Percentiles rank a stretch among this genome's conserved stretches.
Conservation (phyloP, 2,113 vertebrate species). For the Oncorhynchus gorbuscha region DNA sequence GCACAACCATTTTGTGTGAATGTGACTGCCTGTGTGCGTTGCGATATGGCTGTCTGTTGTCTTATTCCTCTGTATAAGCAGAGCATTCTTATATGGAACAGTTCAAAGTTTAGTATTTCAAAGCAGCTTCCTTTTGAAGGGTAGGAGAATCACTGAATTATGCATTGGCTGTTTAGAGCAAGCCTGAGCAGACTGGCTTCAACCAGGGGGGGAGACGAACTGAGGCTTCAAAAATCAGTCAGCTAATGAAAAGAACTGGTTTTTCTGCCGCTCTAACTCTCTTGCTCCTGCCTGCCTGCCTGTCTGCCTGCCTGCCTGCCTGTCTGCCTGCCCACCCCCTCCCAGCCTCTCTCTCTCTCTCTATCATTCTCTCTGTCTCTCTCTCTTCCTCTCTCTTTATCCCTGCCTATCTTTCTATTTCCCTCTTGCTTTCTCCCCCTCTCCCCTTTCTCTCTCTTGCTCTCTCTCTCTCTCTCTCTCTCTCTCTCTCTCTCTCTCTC, state of each 20-base stretch:
- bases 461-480: too few relatives aligned
- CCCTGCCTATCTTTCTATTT: accelerated
- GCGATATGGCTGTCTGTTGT: background rate
- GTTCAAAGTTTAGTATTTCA: conserved; percentile 52
- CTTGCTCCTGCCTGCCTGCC: background rate
- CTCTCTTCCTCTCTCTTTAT: too few relatives aligned
- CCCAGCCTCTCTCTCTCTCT: background rate
- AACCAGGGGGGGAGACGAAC: conserved; percentile 12
- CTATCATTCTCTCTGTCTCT: too few relatives aligned
- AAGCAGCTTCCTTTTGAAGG: conserved; percentile 33
- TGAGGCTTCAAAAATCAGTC: conserved; percentile 31
- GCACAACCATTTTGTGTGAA: too few relatives aligned
- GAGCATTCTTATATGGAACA: conserved; percentile 23
- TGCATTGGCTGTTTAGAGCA: conserved; percentile 25
- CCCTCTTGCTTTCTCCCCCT: too few relatives aligned
- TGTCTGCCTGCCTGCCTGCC: background rate
- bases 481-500: too few relatives aligned
- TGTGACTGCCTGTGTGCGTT: background rate
- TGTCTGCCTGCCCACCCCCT: conserved; percentile 11
- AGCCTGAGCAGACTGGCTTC: conserved; percentile 13
- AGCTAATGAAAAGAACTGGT: conserved; percentile 34
- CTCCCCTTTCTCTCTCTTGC: too few relatives aligned
- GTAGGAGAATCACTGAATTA: conserved; percentile 38
- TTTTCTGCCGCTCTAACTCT: conserved; percentile 6
- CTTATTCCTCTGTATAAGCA: background rate